These are phyloP conservation scores for Dryomyza anilis DNA, from an alignment of 2,888 invertebrate genomes.

Conservation along the genomic window DNA sequence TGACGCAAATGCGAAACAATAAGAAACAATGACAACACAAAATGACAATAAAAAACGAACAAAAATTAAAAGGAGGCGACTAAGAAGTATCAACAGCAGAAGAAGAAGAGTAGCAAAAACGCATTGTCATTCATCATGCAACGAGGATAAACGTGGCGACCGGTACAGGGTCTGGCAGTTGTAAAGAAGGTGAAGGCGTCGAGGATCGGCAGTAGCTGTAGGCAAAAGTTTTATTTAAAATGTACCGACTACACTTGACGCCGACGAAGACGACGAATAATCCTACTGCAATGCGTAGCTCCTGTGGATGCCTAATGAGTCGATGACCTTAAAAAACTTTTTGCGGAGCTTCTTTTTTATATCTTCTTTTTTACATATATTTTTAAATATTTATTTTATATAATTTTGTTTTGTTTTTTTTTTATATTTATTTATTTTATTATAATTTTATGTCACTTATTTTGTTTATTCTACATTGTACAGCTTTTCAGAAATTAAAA, in stretches of 20 bases:
- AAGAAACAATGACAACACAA: slow-evolving; percentile 41
- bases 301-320: slow-evolving; percentile 10
- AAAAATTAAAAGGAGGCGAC: background rate
- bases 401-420: slow-evolving; percentile 1
- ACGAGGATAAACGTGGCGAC: slow-evolving; percentile 32
- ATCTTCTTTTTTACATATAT: background rate
- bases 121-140: slow-evolving; percentile 53
- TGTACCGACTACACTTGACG: background rate
- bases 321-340: slow-evolving; percentile 10
- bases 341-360: background rate
- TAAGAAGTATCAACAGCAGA: too few relatives aligned
- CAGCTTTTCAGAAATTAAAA: background rate
- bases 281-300: background rate
- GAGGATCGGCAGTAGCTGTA: background rate
- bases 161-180: background rate
- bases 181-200: background rate
- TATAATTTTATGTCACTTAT: background rate
- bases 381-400: background rate
- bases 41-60: slow-evolving; percentile 16
- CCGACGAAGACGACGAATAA: too few relatives aligned
- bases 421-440: background rate
- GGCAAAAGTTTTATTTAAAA: background rate
- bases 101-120: slow-evolving; percentile 33
- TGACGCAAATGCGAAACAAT: slow-evolving; percentile 20
- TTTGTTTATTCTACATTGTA: background rate